Conservation (phyloP, 2,888 invertebrate species). For the Chymomyza fuscimana region DNA sequence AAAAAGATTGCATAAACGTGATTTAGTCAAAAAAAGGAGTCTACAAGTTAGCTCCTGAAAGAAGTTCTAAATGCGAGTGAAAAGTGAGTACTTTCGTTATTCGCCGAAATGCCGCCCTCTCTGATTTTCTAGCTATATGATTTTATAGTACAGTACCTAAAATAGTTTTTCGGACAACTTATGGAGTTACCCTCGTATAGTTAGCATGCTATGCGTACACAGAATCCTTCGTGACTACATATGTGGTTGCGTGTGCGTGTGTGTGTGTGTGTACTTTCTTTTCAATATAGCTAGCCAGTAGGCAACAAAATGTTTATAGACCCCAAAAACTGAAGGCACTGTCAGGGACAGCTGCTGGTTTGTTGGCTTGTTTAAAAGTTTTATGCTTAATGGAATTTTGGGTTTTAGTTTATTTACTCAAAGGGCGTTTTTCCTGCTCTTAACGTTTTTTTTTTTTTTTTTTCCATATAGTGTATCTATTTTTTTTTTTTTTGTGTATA, state of each 20-base stretch:
- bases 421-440: background rate
- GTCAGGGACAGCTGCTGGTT: slow-evolving; percentile 1
- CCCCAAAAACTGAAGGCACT: slow-evolving; percentile 16
- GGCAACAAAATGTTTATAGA: slow-evolving; percentile 45
- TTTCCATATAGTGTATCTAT: too few relatives aligned
- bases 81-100: too few relatives aligned
- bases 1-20: too few relatives aligned
- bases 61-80: too few relatives aligned
- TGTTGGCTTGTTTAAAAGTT: slow-evolving; percentile 13
- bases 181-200: slow-evolving; percentile 17
- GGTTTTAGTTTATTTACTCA: slow-evolving; percentile 15
- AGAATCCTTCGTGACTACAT: slow-evolving; percentile 1
- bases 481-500: background rate
- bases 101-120: too few relatives aligned
- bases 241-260: slow-evolving; percentile 19
- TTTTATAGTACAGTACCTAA: too few relatives aligned
- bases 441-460: background rate
- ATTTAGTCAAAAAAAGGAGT: too few relatives aligned
- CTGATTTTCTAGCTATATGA: too few relatives aligned
- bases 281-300: slow-evolving; percentile 42
- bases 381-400: slow-evolving; percentile 14
- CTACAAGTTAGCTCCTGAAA: too few relatives aligned
- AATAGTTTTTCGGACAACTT: slow-evolving; percentile 41
- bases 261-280: slow-evolving; percentile 44
- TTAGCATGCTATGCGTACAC: too few relatives aligned